Evolutionary conservation across 2,888 invertebrate genomes (phyloP).

Genomic region (Volucella bombylans): DNA sequence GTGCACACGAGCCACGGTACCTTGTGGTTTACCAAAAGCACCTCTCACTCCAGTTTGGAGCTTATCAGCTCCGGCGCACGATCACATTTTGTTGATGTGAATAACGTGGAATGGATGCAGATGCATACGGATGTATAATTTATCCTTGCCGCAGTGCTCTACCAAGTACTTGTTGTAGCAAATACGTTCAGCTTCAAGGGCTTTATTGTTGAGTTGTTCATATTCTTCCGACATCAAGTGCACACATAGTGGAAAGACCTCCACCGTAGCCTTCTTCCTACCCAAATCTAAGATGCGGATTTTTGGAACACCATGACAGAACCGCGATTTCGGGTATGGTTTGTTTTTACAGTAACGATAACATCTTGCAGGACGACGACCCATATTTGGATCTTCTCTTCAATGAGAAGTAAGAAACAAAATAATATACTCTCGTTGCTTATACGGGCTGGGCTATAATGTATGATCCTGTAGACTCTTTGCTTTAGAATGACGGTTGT

Average conservation of each 20-base stretch:
- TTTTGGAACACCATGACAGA: constrained; percentile 99
- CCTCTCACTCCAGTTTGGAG: constrained; percentile 99
- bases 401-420: too few relatives aligned
- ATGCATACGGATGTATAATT: constrained; percentile 99
- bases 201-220: constrained; percentile 99
- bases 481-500: too few relatives aligned
- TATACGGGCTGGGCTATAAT: too few relatives aligned
- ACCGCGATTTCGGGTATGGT: constrained; percentile 99
- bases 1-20: constrained; percentile 99
- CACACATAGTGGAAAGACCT: constrained; percentile 98
- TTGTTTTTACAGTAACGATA: constrained; percentile 99
- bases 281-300: constrained; percentile 99
- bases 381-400: constrained; percentile 88
- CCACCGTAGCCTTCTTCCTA: constrained; percentile 97
- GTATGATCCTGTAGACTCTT: too few relatives aligned
- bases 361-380: constrained; percentile 99
- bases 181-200: constrained; percentile 99
- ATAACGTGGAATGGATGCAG: constrained; percentile 99
- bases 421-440: too few relatives aligned
- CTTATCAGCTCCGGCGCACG: constrained; percentile 90
- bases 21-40: constrained; percentile 99
- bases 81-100: constrained; percentile 99
- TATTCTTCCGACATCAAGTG: constrained; percentile 99
- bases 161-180: constrained; percentile 99
- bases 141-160: constrained; percentile 99